Evolutionary conservation across 2,888 invertebrate genomes (phyloP).

Genomic region (Chorisops tibialis): DNA sequence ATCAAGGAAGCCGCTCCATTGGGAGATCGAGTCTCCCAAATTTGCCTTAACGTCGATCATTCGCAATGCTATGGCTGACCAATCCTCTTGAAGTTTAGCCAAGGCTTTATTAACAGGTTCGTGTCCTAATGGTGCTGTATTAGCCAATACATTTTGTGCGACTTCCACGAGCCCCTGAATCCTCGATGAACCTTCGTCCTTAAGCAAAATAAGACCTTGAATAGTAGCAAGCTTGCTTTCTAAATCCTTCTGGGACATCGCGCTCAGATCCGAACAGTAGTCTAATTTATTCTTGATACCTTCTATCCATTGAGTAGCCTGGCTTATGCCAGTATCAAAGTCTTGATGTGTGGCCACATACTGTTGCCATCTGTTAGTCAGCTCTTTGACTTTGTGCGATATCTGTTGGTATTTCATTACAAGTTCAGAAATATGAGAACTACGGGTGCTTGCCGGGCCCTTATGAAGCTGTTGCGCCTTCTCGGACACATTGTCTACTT

Average conservation of each 20-base stretch:
- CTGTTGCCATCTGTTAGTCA: conserved; percentile 87
- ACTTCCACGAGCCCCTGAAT: conserved; percentile 86
- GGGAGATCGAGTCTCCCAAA: conserved; percentile 83
- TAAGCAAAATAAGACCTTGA: conserved; percentile 82
- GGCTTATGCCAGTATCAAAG: conserved; percentile 74
- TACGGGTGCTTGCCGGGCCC: conserved; percentile 67
- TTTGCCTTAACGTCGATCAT: conserved; percentile 88
- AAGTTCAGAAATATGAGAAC: conserved; percentile 84
- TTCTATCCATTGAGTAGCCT: conserved; percentile 80
- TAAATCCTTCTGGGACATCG: conserved; percentile 79
- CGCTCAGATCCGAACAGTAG: conserved; percentile 78
- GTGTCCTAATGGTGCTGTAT: conserved; percentile 86
- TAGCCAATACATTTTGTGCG: conserved; percentile 85
- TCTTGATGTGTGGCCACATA: conserved; percentile 86
- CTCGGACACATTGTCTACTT: conserved; percentile 90
- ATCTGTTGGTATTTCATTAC: conserved; percentile 88
- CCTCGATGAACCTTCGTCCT: conserved; percentile 88
- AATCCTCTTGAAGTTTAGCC: conserved; percentile 80
- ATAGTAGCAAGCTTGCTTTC: conserved; percentile 80
- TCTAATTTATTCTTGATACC: conserved; percentile 79
- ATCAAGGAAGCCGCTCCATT: conserved; percentile 87
- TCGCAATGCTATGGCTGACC: conserved; percentile 81
- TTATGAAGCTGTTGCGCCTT: conserved; percentile 81
- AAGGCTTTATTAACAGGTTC: conserved; percentile 80
- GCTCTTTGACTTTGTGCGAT: conserved; percentile 85